Conservation (phyloP, 2,797 vertebrate species). For the Merluccius polli region DNA sequence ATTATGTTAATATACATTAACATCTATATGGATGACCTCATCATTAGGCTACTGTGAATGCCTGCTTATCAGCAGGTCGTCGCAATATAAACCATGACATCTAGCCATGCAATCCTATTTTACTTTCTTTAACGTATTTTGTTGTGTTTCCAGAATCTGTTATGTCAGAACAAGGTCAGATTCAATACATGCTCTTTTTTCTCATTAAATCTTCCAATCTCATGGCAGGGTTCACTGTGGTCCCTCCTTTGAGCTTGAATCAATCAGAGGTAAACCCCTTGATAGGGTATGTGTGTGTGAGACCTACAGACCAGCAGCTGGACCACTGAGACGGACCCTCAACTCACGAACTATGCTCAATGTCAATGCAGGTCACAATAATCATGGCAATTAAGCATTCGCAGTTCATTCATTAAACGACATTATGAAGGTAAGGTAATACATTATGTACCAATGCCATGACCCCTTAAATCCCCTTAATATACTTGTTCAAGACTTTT, state of each 20-base stretch:
- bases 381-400: neutral
- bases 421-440: neutral
- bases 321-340: conserved; percentile 11
- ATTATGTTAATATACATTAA: too few species aligned
- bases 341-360: neutral
- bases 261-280: conserved; percentile 75
- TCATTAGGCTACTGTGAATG: too few species aligned
- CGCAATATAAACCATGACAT: neutral
- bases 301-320: conserved; percentile 13
- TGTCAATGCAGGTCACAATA: neutral
- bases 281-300: conserved; percentile 46
- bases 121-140: conserved; percentile 29
- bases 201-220: conserved; percentile 81
- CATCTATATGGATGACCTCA: too few species aligned
- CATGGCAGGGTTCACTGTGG: conserved; percentile 74
- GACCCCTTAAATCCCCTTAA: neutral
- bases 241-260: conserved; percentile 77
- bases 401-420: neutral
- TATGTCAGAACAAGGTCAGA: conserved; percentile 75
- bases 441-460: neutral
- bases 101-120: neutral
- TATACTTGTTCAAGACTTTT: neutral
- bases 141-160: conserved; percentile 70
- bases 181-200: conserved; percentile 89
- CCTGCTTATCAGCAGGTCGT: neutral